A percentile compares a stretch with the other conserved stretches of the same genome.
Conservation (phyloP, 2,888 invertebrate genomes). For the Myathropa florea region DNA sequence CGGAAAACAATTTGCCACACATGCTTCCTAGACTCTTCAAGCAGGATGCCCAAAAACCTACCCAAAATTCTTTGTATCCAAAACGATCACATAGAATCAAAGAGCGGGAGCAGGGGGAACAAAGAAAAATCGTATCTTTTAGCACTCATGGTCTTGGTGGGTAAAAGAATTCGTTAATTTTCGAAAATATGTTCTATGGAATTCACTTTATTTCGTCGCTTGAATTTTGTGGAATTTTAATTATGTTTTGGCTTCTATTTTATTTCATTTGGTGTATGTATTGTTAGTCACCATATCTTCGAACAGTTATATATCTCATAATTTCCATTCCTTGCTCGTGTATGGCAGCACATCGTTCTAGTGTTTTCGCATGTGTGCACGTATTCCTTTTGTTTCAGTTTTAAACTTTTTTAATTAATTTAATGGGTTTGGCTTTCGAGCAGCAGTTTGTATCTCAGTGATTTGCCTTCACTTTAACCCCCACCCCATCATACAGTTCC, state of each 20-base stretch:
- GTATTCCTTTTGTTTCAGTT: constrained; percentile 29
- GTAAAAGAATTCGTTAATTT: constrained; percentile 70
- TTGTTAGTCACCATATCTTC: constrained; percentile 39
- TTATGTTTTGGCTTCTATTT: constrained; percentile 72
- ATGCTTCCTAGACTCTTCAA: constrained; percentile 50
- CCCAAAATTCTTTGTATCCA: constrained; percentile 50
- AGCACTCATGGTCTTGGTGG: constrained; percentile 12
- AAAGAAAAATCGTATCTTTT: constrained; percentile 1
- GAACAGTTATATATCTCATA: constrained; percentile 61
- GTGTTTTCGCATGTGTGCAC: constrained; percentile 2
- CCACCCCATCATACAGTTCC: background rate
- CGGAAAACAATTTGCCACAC: constrained; percentile 56
- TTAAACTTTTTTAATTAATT: constrained; percentile 70
- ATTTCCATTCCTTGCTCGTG: constrained; percentile 38
- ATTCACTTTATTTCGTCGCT: constrained; percentile 70
- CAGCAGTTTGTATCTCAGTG: constrained; percentile 55
- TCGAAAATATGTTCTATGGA: constrained; percentile 70
- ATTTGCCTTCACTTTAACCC: constrained; percentile 41
- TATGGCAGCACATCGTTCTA: background rate
- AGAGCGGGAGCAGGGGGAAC: background rate
- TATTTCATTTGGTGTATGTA: constrained; percentile 33
- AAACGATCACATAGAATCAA: background rate
- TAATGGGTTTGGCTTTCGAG: constrained; percentile 64
- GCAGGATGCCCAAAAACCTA: constrained; percentile 43
- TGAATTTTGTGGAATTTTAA: constrained; percentile 72